These are phyloP conservation scores for Drosophila serrata DNA, from an alignment of 1,140 invertebrate species.

Conservation along the genomic window DNA sequence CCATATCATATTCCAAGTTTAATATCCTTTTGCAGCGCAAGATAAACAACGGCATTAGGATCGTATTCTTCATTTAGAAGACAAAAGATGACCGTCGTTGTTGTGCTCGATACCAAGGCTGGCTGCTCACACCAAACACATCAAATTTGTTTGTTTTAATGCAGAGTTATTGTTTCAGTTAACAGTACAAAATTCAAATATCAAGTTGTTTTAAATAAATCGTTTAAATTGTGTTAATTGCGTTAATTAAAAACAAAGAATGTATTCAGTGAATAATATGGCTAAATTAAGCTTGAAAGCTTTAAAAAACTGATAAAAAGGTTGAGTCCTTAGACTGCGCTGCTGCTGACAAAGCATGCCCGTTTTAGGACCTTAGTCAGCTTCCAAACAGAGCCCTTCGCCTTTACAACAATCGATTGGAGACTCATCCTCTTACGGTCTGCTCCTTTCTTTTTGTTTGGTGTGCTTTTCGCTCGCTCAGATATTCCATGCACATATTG, in stretches of 20 bases:
- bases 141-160: background rate
- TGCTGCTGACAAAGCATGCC: slow-evolving; percentile 13
- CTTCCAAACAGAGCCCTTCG: background rate
- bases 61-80: slow-evolving; percentile 16
- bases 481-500: slow-evolving; percentile 57
- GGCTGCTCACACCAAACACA: background rate
- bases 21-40: slow-evolving; percentile 2
- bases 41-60: background rate
- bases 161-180: background rate
- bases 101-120: background rate
- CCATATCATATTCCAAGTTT: background rate
- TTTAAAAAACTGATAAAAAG: background rate
- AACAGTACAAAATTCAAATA: background rate
- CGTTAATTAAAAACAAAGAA: background rate
- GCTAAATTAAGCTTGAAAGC: no score
- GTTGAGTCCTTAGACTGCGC: slow-evolving; percentile 2
- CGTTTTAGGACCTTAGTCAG: slow-evolving; percentile 15
- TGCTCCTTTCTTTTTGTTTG: slow-evolving; percentile 2
- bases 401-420: slow-evolving; percentile 48
- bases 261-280: no score
- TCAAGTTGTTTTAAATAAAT: slow-evolving; percentile 1
- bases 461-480: slow-evolving; percentile 13
- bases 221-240: background rate
- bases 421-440: slow-evolving; percentile 10
- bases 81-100: no score